Evolutionary conservation across 2,888 invertebrate genomes (phyloP), one percentile per base, ranked within the genome.

Genomic region (Abrostola tripartita): DNA sequence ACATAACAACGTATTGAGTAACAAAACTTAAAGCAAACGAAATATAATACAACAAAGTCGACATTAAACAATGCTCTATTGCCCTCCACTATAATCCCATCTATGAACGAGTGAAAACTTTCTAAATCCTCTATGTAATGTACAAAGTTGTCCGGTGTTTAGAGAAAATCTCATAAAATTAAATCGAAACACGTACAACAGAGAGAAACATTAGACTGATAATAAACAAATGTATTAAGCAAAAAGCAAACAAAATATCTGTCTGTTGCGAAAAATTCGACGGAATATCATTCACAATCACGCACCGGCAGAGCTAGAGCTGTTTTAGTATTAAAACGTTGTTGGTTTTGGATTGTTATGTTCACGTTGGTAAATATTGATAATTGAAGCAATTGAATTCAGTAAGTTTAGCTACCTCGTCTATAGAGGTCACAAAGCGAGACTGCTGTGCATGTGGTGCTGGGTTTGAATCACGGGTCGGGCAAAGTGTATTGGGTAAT

Each of bases 101-200:
- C 55, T 65, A 59, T 62, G 52, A 62, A 57, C 59, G 41, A 53
- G 51, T 52, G 63, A 60, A 70, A 69, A 69, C 54, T 73, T 65
- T 61, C 38, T 58, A 65, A 73, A 76, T 64, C 51, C 61, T 52
- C 59, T 12, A n/a, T 70, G 65, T 65, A 76, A 65, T 77, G 64
- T 62, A 70, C 59, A 59, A 63, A 67, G 51, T 65, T 52, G 50
- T 14, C 36, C 37, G 51, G 14, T 53, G 63, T 63, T 61, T 63
- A 61, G 12, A 42, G 38, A 10, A 64, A 76, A 78, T 68, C 78
- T 78, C 61, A 58, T 62, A 53, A 78, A 68, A 78, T 78, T 65
- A 64, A 74, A 74, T 53, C 57, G 24, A 49, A 52, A 78, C 75
- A 76, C 78, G 74, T 78, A 61, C 61, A 67, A n/a, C 10, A 11